Evolutionary conservation across 2,113 vertebrate species (phyloP), one percentile per base, ranked within the genome.

Genomic region (Heterotis niloticus): DNA sequence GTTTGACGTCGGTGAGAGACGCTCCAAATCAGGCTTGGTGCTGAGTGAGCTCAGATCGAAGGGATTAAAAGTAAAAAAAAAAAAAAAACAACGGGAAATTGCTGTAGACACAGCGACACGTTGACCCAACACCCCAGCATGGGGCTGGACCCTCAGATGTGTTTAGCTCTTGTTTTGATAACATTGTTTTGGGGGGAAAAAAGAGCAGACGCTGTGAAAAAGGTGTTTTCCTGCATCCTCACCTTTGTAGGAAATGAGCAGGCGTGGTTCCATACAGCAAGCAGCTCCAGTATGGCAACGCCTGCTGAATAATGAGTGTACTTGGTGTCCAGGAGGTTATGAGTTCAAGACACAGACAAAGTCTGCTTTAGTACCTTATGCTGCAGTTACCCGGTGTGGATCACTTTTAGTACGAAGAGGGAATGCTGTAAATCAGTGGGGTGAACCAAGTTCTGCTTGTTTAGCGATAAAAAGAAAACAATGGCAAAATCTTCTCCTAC

Each of bases 231-330:
- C 64, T 64, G 54, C 34, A 52, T 24, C 64, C 71, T 67, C 44
- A 75, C 59, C 70, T 79, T 74, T 29, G 24, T 54, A 75, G 79
- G 79, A 80, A 80, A 80, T 52, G 64, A 74, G 71, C 34, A 11
- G 78, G 29, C 28, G 26, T 11, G 71, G 51, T 62, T 60, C 64
- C 57, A 28, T 59, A 29, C 71, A 44, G 26, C 54, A 11, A 26
- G 44, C 52, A 7, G 52, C 24, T 52, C 44, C 70, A 5, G 20
- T 23, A 73, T 16, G 26, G 52, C 71, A 73, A 73, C 71, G 24
- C 71, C n/a, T 73, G 44, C 51, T 59, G 51, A 51, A 24, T 44
- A 11, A 23, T 59, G 51, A 73, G 56, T 7, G 24, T n/a, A 13
- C 12, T 73, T 11, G n/a, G 34, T 26, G n/a, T 56, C 71, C 51